Base-by-base conservation (phyloP, 2,113 vertebrate species). In the Empidonax traillii region DNA sequence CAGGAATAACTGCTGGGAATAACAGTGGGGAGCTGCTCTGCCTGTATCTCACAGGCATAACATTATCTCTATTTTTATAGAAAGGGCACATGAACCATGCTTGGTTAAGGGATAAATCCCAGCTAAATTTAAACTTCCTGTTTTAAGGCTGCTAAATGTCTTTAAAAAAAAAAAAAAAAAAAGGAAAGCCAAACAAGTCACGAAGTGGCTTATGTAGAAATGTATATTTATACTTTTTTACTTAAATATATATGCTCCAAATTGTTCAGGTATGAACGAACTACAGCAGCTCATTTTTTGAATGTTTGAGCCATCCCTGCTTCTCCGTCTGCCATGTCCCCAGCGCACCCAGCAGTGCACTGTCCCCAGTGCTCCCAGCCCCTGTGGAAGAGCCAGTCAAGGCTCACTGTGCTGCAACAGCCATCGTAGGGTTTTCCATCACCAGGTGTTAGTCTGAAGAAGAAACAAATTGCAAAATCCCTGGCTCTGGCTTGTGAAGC, bases 41-140 rank as follows among this genome's bases (percentile, higher is more conserved):
- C 4, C 1, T 59, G 47, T 67, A 63, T 94, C 91, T 90, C 93
- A 49, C 41, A 16, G 80, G 88, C 78, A 90, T 82, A 89, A 51
- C 82, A 80, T 91, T 94, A 87, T 87, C 83, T 92, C 96, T 96
- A 87, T 96, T 96, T 97, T 93, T 94, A 68, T 67, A 53, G 71
- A 61, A 87, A 89, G 74, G 55, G 61, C 66, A 37, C 92, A 74
- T 14, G 92, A 94, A 83, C 93, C 72, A 41, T 52, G 81, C 65
- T 86, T 1, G 10, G 82, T 83, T 90, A 79, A 93, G 41, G 94
- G 86, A 95, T 93, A 93, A 88, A 94, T 93, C 90, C 68, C 85
- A 90, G 96, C 92, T 94, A 96, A 93, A 96, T 92, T 96, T 96
- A 93, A 94, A 96, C 87, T 94, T 97, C 90, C 94, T 93, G 85